Conservation (phyloP, 2,888 invertebrate species). For the Tiliacea aurago region DNA sequence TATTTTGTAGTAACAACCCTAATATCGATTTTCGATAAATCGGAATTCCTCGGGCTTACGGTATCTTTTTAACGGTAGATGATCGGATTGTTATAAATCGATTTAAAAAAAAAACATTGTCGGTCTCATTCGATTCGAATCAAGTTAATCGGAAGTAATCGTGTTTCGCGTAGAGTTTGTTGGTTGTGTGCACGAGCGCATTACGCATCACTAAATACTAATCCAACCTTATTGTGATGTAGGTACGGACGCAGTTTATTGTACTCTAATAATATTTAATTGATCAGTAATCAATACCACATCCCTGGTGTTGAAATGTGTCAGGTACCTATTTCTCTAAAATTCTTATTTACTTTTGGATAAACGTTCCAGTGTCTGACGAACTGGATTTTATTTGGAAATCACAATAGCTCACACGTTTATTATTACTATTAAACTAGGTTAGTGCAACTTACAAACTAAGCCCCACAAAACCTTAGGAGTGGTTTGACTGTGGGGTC, state of each 20-base stretch:
- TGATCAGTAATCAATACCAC: constrained; percentile 56
- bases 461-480: no score
- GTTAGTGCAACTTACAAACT: no score
- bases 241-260: constrained; percentile 38
- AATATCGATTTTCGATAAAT: constrained; percentile 80
- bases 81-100: constrained; percentile 84
- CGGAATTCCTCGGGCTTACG: constrained; percentile 82
- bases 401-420: constrained; percentile 1
- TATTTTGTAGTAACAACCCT: constrained; percentile 60
- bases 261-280: constrained; percentile 68
- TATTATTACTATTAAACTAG: no score
- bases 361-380: constrained; percentile 3
- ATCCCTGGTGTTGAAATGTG: not conserved
- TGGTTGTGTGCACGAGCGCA: constrained; percentile 74
- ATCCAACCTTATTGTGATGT: constrained; percentile 69
- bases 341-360: constrained; percentile 10
- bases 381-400: constrained; percentile 19
- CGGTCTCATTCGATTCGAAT: constrained; percentile 78
- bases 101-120: constrained; percentile 64
- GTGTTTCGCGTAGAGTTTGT: constrained; percentile 78
- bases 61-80: constrained; percentile 85
- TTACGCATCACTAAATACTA: constrained; percentile 74
- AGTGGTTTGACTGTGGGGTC: no score
- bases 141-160: constrained; percentile 85
- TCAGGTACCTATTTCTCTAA: constrained; percentile 5